Evolutionary conservation across 2,113 vertebrate species (phyloP), one percentile per base, ranked within the genome.

Genomic region (Actenoides lindsayi): DNA sequence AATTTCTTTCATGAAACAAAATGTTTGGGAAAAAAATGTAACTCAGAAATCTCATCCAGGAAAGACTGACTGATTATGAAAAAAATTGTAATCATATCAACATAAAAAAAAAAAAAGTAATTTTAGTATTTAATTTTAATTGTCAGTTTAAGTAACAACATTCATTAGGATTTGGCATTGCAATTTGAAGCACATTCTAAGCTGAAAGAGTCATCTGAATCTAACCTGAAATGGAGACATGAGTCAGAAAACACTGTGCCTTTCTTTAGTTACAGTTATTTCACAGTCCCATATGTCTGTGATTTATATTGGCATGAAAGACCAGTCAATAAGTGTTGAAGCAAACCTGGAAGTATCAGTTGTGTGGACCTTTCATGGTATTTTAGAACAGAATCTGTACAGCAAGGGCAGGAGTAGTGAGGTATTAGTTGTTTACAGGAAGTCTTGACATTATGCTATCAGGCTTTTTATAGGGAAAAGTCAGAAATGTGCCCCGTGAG

Each of bases 381-480:
- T 80, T 91, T 89, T 83, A 65, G 68, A 89, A 75, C 4, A 63
- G 53, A 68, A 70, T 27, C 21, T 79, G 9, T 30, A 92, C 0
- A 1, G 27, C 39, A 75, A 48, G 7, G 8, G 14, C 23, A 69
- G 24, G 24, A 68, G 15, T 37, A 78, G 28, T 41, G 41, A 97
- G 69, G 18, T 21, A 75, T 62, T 59, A 39, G 33, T 30, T 89
- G 39, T 82, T 94, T 65, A 92, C 74, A 91, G 79, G 80, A 70
- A 92, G 97, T 96, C 89, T 88, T 96, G 65, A 89, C 48, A 79
- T 96, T 91, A 93, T 54, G 71, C 84, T 73, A 94, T 87, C 50
- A 56, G 62, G 42, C 37, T 87, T 87, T 94, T 92, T 90, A 76
- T 15, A 57, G 83, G 56, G 50, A 91, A 65, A 67, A 90, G 59